Evolutionary conservation across 2,113 vertebrate genomes (phyloP).

Genomic region (Helogale parvula): DNA sequence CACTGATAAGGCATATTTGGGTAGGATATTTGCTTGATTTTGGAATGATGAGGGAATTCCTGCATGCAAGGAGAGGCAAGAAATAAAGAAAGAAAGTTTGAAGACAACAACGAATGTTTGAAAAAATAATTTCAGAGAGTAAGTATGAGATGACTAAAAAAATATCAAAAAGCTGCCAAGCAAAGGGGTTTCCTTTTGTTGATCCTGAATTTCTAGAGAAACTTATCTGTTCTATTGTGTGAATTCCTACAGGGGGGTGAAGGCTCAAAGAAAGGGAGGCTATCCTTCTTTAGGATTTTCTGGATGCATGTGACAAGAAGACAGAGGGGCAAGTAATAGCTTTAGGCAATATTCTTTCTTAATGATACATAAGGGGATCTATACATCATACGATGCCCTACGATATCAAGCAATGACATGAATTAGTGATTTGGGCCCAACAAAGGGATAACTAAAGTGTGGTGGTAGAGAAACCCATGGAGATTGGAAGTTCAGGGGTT

Average conservation of each 20-base stretch:
- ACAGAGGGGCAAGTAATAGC: neutral
- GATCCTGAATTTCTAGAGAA: neutral
- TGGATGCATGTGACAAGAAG: neutral
- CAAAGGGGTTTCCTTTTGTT: neutral
- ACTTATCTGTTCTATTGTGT: neutral
- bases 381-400: no score
- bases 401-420: no score
- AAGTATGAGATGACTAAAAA: neutral
- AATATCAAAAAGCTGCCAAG: neutral
- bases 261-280: neutral
- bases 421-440: neutral
- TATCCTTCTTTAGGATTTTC: neutral
- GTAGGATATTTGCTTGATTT: neutral
- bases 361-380: neutral
- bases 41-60: neutral
- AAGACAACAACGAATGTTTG: neutral
- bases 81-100: neutral
- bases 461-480: neutral
- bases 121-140: neutral
- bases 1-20: neutral
- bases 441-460: neutral
- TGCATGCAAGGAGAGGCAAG: neutral
- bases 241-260: neutral
- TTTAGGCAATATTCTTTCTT: neutral
- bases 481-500: neutral